Evolutionary conservation across 2,888 invertebrate species (phyloP).

Genomic region (Apodemia hepburni): DNA sequence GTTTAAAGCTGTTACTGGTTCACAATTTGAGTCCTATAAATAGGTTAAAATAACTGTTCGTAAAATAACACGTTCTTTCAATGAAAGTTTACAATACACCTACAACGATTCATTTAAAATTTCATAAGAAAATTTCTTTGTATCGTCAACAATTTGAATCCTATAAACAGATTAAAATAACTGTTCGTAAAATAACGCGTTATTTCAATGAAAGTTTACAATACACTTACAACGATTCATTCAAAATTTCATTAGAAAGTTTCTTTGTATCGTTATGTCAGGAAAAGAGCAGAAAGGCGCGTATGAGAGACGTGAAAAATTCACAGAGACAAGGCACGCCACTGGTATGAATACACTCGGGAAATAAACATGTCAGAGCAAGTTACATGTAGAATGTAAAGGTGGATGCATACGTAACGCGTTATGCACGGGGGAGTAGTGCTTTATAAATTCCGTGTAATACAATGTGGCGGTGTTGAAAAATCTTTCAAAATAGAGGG

Average conservation of each 20-base stretch:
- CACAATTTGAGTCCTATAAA: too few relatives aligned
- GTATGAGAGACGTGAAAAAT: conserved; percentile 35
- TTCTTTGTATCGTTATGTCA: conserved; percentile 3
- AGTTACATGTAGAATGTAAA: conserved; percentile 35
- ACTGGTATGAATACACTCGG: conserved; percentile 45
- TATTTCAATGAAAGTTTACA: too few relatives aligned
- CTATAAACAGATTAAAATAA: too few relatives aligned
- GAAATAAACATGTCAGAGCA: conserved; percentile 55
- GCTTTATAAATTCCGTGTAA: background rate
- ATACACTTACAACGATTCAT: background rate
- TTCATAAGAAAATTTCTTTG: conserved; percentile 2
- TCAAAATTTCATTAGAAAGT: conserved; percentile 3
- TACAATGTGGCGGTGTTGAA: background rate
- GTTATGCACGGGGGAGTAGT: conserved; percentile 8
- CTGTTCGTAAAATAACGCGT: too few relatives aligned
- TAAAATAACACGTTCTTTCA: too few relatives aligned
- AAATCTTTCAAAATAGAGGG: background rate
- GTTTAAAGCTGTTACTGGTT: too few relatives aligned
- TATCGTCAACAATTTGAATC: too few relatives aligned
- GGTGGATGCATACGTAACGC: conserved; percentile 32
- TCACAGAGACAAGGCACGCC: conserved; percentile 43
- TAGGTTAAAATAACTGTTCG: too few relatives aligned
- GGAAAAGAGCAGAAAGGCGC: conserved; percentile 17
- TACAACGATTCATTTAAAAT: background rate
- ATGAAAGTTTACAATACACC: background rate